Evolutionary conservation across 1,140 invertebrate genomes (phyloP).

Genomic region (Eufriesea mexicana): DNA sequence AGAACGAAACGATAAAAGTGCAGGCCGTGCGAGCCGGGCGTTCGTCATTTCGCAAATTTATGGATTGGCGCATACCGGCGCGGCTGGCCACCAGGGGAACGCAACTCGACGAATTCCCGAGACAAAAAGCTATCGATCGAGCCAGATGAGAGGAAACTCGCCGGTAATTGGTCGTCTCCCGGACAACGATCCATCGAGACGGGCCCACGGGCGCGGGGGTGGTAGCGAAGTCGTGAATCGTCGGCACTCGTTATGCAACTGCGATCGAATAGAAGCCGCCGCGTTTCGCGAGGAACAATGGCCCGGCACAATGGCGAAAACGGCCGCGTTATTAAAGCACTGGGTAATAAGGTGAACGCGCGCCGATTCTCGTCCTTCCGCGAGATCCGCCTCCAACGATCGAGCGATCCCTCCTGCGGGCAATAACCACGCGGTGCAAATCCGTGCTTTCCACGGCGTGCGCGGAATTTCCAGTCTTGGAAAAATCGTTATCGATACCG

Average conservation of each 20-base stretch:
- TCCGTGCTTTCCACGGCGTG: no score
- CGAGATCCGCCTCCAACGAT: background rate
- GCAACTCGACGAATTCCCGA: conserved; percentile 49
- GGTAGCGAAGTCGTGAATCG: conserved; percentile 36
- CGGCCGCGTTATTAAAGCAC: conserved; percentile 41
- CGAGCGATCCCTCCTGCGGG: no score
- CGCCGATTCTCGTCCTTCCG: background rate
- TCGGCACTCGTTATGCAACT: conserved; percentile 52
- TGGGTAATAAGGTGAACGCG: conserved; percentile 48
- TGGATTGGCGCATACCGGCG: conserved; percentile 20
- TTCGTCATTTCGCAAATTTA: conserved; percentile 45
- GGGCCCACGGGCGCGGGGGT: background rate
- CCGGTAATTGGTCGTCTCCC: conserved; percentile 52
- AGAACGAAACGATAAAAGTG: conserved; percentile 2
- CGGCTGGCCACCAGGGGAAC: background rate
- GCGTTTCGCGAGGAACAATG: conserved; percentile 48
- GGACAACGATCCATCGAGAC: conserved; percentile 54
- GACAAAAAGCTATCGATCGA: conserved; percentile 55
- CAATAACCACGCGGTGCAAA: background rate
- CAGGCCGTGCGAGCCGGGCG: background rate
- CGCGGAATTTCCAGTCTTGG: no score
- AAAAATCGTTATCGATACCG: no score
- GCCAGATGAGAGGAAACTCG: conserved; percentile 45
- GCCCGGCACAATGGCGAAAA: conserved; percentile 41
- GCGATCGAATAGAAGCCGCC: conserved; percentile 42